Conservation (phyloP, 2,888 invertebrate genomes). For the Axea sp. region DNA sequence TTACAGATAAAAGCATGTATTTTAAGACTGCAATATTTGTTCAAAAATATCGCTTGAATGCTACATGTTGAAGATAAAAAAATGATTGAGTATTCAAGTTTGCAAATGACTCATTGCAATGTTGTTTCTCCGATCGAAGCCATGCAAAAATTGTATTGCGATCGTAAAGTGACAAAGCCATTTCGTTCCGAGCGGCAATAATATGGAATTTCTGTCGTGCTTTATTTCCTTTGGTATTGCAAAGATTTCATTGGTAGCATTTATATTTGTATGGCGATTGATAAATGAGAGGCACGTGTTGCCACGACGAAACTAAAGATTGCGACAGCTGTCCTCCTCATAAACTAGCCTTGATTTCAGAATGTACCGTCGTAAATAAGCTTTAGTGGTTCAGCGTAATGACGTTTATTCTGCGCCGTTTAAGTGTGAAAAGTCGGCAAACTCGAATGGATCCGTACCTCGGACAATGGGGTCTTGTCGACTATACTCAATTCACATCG, state of each 20-base stretch:
- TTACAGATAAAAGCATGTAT: no score
- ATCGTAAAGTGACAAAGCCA: conserved; percentile 44
- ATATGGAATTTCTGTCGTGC: conserved; percentile 28
- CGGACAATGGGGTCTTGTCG: no score
- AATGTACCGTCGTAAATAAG: conserved; percentile 60
- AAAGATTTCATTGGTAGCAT: conserved; percentile 54
- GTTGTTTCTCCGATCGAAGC: conserved; percentile 1
- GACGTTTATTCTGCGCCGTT: no score
- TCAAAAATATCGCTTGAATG: not conserved
- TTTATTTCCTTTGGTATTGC: conserved; percentile 39
- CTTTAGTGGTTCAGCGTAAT: no score
- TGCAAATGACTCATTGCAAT: conserved; percentile 27
- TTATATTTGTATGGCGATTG: conserved; percentile 52
- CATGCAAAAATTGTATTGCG: conserved; percentile 34
- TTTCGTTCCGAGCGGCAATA: conserved; percentile 27
- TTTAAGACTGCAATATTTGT: no score
- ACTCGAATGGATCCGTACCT: no score
- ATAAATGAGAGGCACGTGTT: conserved; percentile 57
- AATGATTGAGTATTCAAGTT: conserved; percentile 30
- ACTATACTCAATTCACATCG: no score
- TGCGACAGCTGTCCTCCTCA: conserved; percentile 63
- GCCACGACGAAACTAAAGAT: conserved; percentile 45
- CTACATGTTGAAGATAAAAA: conserved; percentile 2
- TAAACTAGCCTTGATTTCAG: conserved; percentile 63
- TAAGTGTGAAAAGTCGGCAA: no score